Conservation (phyloP, 2,888 invertebrate genomes). For the Pseudococcus viburni region DNA sequence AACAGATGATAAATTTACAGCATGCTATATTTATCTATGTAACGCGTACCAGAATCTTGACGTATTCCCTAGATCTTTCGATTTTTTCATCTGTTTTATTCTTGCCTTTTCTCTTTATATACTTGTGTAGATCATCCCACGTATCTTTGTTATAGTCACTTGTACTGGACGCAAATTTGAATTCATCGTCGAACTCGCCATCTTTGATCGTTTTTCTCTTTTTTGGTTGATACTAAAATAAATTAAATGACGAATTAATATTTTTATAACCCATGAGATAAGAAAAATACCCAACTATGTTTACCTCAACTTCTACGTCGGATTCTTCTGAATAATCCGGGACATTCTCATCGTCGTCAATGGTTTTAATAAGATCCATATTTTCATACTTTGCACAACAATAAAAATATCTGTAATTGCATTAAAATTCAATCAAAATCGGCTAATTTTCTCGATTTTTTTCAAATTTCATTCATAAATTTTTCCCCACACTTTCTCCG, state of each 20-base stretch:
- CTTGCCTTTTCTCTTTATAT: conserved; percentile 84
- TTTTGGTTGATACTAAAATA: conserved; percentile 84
- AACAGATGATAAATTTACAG: background rate
- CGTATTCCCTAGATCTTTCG: conserved; percentile 74
- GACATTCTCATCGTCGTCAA: conserved; percentile 86
- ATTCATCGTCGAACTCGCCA: conserved; percentile 85
- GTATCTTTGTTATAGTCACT: conserved; percentile 87
- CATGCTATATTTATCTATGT: background rate
- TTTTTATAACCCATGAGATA: no score
- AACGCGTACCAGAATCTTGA: conserved; percentile 72
- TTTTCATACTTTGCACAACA: background rate
- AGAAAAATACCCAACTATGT: conserved; percentile 67
- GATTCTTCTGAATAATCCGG: conserved; percentile 84
- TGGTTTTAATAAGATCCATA: conserved; percentile 83
- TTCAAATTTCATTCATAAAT: no score
- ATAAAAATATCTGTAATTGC: background rate
- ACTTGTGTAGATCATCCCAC: conserved; percentile 85
- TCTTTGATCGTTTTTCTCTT: conserved; percentile 81
- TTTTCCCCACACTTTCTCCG: no score
- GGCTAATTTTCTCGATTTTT: no score
- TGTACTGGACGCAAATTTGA: conserved; percentile 84
- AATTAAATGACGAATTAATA: background rate
- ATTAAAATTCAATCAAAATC: no score
- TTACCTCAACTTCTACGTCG: conserved; percentile 85
- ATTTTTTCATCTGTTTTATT: conserved; percentile 90